phyloP scores from a whole-genome alignment of 2,797 vertebrate species.

The Urocyon cinereoargenteus region DNA sequence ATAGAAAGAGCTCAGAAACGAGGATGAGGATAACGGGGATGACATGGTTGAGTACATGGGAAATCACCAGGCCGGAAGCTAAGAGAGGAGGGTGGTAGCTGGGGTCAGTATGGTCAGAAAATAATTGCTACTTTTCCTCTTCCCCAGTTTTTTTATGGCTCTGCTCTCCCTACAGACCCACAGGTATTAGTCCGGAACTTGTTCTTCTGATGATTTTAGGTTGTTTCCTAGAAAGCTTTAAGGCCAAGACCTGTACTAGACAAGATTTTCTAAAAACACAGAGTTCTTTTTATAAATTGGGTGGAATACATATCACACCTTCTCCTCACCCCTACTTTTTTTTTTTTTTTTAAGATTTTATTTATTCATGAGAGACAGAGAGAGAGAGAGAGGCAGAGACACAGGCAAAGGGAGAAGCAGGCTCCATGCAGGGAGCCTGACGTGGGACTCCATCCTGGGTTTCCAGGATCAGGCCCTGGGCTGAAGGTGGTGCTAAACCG shows the following conservation, averaged over 20 bases:
- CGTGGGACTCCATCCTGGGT: too few relatives aligned
- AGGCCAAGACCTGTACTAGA: background rate
- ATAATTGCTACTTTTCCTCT: background rate
- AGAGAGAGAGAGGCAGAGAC: too few relatives aligned
- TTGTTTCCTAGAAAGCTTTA: background rate
- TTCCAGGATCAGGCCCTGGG: too few relatives aligned
- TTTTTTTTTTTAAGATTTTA: too few relatives aligned
- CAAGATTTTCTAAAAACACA: slow-evolving; percentile 33
- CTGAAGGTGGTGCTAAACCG: too few relatives aligned
- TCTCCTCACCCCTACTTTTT: background rate
- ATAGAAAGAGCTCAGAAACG: background rate
- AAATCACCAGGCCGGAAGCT: background rate
- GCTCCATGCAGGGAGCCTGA: too few relatives aligned
- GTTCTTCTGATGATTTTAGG: background rate
- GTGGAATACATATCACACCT: background rate
- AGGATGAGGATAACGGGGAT: background rate
- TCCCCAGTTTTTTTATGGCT: background rate
- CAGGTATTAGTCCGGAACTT: background rate
- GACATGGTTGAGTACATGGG: background rate
- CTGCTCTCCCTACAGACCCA: background rate
- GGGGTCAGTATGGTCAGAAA: background rate
- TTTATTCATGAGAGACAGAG: too few relatives aligned
- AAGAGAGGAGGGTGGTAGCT: background rate
- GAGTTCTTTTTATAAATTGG: background rate
- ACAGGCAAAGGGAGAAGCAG: too few relatives aligned